Base-by-base conservation (phyloP, 2,113 vertebrate genomes). In the Aspidoscelis tigris region DNA sequence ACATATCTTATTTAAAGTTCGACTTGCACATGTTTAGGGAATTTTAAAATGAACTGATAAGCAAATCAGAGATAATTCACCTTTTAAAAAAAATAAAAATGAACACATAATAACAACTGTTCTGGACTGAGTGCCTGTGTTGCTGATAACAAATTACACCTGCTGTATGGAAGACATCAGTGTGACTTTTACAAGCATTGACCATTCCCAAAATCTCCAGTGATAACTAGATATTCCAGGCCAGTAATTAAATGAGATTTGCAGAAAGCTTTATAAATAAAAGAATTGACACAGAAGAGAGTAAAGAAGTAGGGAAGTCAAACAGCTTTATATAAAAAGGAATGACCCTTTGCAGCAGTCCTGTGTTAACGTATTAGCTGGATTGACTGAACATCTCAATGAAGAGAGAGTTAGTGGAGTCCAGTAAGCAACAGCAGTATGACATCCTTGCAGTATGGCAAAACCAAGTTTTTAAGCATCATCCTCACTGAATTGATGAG, bases 51-150 rank as follows among this genome's bases (percentile, higher is more conserved):
- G 79, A 65, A 84, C 16, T 43, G 65, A 79, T 84, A 84, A 84
- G 83, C 76, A 79, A 79, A 84, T 65, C n/a, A 73, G n/a, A 84
- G 43, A 79, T 73, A 76, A 55, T 64, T 83, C 82, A 76, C 26
- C 72, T 44, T 79, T 47, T 53, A 33, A 33, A 65, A 58, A 84
- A 41, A 84, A 50, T 4, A 61, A 64, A 79, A 53, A 73, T 79
- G 79, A 53, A 79, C 41, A 65, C 11, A 73, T 65, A 73, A 84
- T 50, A 75, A 26, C 41, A 78, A 2, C 22, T 16, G 55, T 39
- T 50, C 53, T 79, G 69, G 26, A 33, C 20, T 50, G 21, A 12
- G 26, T 26, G 70, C 44, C 81, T 65, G 10, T 77, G 66, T 71
- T 43, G 47, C 53, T 33, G 44, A 79, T 7, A 72, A 78, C 47